Evolutionary conservation across 2,888 invertebrate species (phyloP), one percentile per base, ranked within the genome.

Genomic region (Arctia plantaginis): DNA sequence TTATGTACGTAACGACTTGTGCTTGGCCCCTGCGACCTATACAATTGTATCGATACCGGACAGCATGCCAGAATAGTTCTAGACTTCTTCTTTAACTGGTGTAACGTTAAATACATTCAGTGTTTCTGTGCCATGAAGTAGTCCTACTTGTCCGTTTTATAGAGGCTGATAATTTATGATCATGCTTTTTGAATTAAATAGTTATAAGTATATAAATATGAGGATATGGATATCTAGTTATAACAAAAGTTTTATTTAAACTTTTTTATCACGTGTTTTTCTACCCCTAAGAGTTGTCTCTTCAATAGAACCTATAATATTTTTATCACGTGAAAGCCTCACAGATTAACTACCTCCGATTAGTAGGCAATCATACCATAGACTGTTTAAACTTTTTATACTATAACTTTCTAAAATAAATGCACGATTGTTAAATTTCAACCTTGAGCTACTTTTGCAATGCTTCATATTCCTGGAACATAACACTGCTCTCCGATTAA

Each of bases 381-480:
- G 15, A 30, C 18, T 15, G 62, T 62, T 18, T 30, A 62, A 62
- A 30, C 15, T 15, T 27, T 27, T 0, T 4, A 47, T 7, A 23
- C 47, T 47, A 55, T 55, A 30, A 62, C 30, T 30, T 62, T 30
- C 30, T 15, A 47, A 51, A 68, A 23, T 15, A 27, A 44, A 33
- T 55, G 41, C 15, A 27, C n/a, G 3, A 68, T 33, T 62, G 27
- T 30, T 33, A 66, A 27, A 47, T 27, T 23, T 10, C 65, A 55
- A 20, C 68, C 65, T 64, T 73, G 68, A 33, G 51, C 64, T 64
- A 13, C 35, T 51, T 69, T 27, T 18, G 41, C 30, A 51, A 73
- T 79, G 78, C 72, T 81, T 81, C 51, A 83, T 76, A 82, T 68
- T 15, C 41, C 55, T 13, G 75, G 75, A 81, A 82, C 73, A 83